Evolutionary conservation across 2,888 invertebrate genomes (phyloP).

Genomic region (Drosophila incognita): DNA sequence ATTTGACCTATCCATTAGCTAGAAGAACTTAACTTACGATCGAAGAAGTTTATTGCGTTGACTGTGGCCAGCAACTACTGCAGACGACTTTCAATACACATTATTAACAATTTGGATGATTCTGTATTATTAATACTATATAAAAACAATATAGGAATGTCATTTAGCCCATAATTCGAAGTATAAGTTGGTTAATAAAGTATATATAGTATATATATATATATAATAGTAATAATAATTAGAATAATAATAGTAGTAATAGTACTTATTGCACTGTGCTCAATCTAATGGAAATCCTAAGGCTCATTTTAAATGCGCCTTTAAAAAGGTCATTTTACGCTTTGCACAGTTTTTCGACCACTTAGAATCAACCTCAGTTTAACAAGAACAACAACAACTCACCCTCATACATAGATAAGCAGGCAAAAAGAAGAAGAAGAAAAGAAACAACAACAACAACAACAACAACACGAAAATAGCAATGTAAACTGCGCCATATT

Average conservation of each 20-base stretch:
- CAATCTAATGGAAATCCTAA: not conserved
- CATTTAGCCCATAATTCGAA: not conserved
- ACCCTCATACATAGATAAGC: constrained; percentile 47
- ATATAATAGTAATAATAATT: not conserved
- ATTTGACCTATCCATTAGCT: not conserved
- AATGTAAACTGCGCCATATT: constrained; percentile 72
- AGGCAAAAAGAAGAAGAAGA: constrained; percentile 23
- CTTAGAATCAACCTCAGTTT: constrained; percentile 41
- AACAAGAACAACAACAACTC: constrained; percentile 15
- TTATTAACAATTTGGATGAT: not conserved
- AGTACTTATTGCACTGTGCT: not conserved
- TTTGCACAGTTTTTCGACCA: constrained; percentile 36
- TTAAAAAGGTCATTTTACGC: constrained; percentile 13
- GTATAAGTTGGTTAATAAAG: not conserved
- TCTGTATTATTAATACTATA: not conserved
- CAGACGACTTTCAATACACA: not conserved
- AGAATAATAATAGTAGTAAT: fast-evolving
- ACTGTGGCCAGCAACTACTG: not conserved
- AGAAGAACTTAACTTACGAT: not conserved
- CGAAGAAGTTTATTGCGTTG: not conserved
- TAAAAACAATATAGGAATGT: not conserved
- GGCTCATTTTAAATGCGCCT: constrained; percentile 1
- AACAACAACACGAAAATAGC: constrained; percentile 27
- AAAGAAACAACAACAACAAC: not conserved
- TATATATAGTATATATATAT: no score